These are phyloP conservation scores for Nymphicus hollandicus DNA, from an alignment of 2,113 vertebrate genomes.

Conservation along the genomic window DNA sequence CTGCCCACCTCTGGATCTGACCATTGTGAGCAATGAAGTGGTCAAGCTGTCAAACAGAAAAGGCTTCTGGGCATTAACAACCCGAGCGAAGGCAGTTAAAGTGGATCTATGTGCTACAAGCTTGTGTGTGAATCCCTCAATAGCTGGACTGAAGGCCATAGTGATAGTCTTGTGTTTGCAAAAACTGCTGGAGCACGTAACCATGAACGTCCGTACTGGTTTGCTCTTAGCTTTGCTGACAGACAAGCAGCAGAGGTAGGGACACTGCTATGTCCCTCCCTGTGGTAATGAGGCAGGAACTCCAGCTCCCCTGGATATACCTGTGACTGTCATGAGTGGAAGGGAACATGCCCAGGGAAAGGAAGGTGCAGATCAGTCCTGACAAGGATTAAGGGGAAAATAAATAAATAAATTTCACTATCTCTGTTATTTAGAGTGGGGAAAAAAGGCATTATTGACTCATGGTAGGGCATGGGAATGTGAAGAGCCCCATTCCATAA, in stretches of 20 bases:
- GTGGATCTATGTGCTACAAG: not conserved
- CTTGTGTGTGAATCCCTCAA: not conserved
- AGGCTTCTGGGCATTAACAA: not conserved
- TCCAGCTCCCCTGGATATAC: not conserved
- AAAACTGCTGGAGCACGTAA: not conserved
- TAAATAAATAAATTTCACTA: not conserved
- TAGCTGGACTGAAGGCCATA: not conserved
- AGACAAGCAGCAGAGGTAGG: not conserved
- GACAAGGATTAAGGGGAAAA: not conserved
- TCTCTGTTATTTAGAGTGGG: not conserved
- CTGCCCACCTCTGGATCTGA: not conserved
- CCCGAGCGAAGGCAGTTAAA: not conserved
- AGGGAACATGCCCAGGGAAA: not conserved
- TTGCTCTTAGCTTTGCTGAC: not conserved
- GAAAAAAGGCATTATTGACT: not conserved
- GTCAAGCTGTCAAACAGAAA: not conserved
- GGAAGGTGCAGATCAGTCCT: not conserved
- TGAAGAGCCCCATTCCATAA: not conserved
- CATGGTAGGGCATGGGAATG: not conserved
- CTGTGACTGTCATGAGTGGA: too few relatives aligned
- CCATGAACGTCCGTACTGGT: not conserved
- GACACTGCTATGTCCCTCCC: too few relatives aligned
- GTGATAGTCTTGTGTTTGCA: not conserved
- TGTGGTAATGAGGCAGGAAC: not conserved
- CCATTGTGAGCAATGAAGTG: not conserved